Evolutionary conservation across 2,888 invertebrate genomes (phyloP), one percentile per base, ranked within the genome.

Genomic region (Aphidoletes aphidimyza): DNA sequence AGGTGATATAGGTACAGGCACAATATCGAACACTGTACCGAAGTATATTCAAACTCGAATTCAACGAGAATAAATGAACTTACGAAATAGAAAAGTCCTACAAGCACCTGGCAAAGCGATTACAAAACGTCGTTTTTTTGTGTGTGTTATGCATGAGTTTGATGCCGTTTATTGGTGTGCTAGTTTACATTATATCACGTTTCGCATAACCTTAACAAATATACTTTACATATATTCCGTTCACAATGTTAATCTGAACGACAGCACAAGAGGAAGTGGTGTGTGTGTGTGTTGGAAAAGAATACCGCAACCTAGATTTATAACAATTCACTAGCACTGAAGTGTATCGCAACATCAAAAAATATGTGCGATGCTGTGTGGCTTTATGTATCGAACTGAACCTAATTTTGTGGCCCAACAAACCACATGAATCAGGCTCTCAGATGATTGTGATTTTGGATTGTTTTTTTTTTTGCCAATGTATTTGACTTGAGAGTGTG

Each of bases 121-220:
- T 26, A n/a, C 17, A 30, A 30, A 69, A 69, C 69, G 69, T 14
- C 22, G 8, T 2, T 6, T n/a, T n/a, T n/a, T 47, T 19, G 5
- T 39, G 39, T 8, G 19, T 69, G 69, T 30, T 69, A 30, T 69
- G 69, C 30, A 69, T 69, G 30, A 14, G 34, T 69, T 54, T 69
- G 69, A 69, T 69, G 30, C 30, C 34, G 30, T 30, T 30, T 30
- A 69, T 69, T 69, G 69, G 34, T 69, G 30, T 14, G 34, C 69
- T 30, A 69, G 69, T 34, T 69, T 69, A 69, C 30, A 69, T 69
- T 30, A 69, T 69, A 69, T 69, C 69, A 69, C 30, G 34, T 69
- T 69, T 30, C 11, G 69, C 14, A 11, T 69, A 69, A 69, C 69
- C 69, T 69, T 30, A 69, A 69, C 69, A 69, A 69, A 69, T 69